These are phyloP conservation scores for Intellagama lesueurii DNA, from an alignment of 2,797 vertebrate genomes.

Conservation along the genomic window DNA sequence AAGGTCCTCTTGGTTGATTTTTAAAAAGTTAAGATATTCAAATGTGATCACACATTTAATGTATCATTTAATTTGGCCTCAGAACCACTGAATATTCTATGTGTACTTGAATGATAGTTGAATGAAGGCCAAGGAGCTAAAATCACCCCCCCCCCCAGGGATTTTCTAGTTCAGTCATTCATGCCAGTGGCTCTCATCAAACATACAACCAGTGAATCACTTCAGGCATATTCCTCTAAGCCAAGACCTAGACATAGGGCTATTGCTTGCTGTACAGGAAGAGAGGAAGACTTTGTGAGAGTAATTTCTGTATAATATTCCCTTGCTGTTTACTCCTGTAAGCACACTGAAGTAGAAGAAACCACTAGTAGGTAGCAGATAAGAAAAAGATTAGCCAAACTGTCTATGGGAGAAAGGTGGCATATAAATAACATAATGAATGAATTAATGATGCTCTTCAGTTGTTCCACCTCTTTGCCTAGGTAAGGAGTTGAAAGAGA, in stretches of 20 bases:
- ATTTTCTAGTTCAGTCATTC: neutral
- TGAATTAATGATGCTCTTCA: too few relatives aligned
- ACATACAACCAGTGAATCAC: too few relatives aligned
- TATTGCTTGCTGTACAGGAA: neutral
- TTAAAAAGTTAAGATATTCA: neutral
- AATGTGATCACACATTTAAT: neutral
- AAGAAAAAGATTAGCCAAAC: neutral
- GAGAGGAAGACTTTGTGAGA: neutral
- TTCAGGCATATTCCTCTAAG: neutral
- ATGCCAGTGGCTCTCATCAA: too few relatives aligned
- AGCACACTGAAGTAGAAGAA: neutral
- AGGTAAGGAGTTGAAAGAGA: too few relatives aligned
- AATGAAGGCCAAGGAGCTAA: neutral
- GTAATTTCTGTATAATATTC: neutral
- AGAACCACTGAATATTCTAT: neutral
- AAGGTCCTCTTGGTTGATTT: neutral
- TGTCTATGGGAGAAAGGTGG: neutral
- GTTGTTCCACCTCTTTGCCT: too few relatives aligned
- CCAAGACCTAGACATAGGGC: neutral
- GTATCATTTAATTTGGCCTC: neutral
- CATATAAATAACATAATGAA: too few relatives aligned
- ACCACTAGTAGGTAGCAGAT: neutral
- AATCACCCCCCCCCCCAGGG: too few relatives aligned
- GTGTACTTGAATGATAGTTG: too few relatives aligned
- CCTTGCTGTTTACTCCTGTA: neutral